Evolutionary conservation across 2,113 vertebrate species (phyloP).

Genomic region (Ammodytes dubius): DNA sequence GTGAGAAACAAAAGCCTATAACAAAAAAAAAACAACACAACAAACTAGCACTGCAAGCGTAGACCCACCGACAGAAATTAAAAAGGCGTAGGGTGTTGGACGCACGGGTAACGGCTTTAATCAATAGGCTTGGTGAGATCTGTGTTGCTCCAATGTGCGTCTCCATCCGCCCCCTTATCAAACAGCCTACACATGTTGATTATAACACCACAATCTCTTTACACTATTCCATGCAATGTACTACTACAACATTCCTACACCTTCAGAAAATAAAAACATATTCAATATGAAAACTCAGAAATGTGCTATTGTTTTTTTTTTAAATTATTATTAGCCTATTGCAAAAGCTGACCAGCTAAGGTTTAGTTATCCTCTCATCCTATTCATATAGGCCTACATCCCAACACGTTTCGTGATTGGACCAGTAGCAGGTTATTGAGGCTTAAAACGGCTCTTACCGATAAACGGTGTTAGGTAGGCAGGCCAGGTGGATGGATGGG

Average conservation of each 20-base stretch:
- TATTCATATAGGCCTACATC: neutral
- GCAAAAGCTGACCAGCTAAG: neutral
- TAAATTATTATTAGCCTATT: neutral
- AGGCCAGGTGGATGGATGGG: conserved; percentile 42
- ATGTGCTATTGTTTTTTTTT: neutral
- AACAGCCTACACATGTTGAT: conserved; percentile 72
- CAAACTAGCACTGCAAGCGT: conserved; percentile 8
- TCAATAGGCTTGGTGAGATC: conserved; percentile 49
- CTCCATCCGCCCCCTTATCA: conserved; percentile 43
- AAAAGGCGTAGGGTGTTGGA: conserved; percentile 34
- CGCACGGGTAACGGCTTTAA: conserved; percentile 38
- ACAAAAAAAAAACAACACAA: neutral
- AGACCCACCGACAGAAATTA: conserved; percentile 3
- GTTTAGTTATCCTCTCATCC: neutral
- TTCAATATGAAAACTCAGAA: conserved; percentile 5
- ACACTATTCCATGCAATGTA: neutral
- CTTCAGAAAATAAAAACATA: conserved; percentile 4
- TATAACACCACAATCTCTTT: conserved; percentile 7
- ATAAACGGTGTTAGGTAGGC: conserved; percentile 32
- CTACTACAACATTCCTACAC: conserved; percentile 30
- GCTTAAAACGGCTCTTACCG: conserved; percentile 75
- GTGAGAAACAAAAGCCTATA: neutral
- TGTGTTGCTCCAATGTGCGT: conserved; percentile 39
- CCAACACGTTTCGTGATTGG: neutral
- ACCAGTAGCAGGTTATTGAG: conserved; percentile 1